Evolutionary conservation across 2,797 vertebrate species (phyloP).

Genomic region (Smutsia temminckii): DNA sequence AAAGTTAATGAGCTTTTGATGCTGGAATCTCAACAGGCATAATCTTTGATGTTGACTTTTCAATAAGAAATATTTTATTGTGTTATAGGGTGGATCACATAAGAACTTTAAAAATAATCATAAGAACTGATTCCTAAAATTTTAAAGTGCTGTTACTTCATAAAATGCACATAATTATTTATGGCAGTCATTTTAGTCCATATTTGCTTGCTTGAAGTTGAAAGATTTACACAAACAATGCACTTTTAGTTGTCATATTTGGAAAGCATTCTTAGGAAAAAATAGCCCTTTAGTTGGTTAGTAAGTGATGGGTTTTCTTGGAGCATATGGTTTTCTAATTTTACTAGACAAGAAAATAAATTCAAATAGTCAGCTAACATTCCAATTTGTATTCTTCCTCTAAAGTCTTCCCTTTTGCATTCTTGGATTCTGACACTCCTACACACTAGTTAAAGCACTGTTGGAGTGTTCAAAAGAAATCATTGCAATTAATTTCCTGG

Average conservation of each 20-base stretch:
- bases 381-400: slow-evolving; percentile 73
- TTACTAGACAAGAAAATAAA: slow-evolving; percentile 74
- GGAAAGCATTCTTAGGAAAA: not conserved
- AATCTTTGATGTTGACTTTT: slow-evolving; percentile 36
- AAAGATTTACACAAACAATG: not conserved
- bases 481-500: slow-evolving; percentile 84
- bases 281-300: not conserved
- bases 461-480: slow-evolving; percentile 83
- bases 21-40: not conserved
- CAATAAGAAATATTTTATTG: not conserved
- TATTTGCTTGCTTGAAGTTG: slow-evolving; percentile 23
- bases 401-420: slow-evolving; percentile 77
- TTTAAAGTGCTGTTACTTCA: not conserved
- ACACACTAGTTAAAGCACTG: slow-evolving; percentile 77
- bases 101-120: not conserved
- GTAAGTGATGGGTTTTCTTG: slow-evolving; percentile 63
- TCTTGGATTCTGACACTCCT: slow-evolving; percentile 80
- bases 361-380: slow-evolving; percentile 73
- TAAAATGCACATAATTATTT: not conserved
- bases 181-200: slow-evolving; percentile 36
- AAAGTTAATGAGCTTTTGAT: slow-evolving; percentile 39
- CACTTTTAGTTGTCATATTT: slow-evolving; percentile 1
- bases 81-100: not conserved
- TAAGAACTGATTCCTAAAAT: slow-evolving; percentile 10
- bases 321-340: slow-evolving; percentile 69